phyloP scores from a whole-genome alignment of 2,888 invertebrate species.

The Ferdinandea cuprea region DNA sequence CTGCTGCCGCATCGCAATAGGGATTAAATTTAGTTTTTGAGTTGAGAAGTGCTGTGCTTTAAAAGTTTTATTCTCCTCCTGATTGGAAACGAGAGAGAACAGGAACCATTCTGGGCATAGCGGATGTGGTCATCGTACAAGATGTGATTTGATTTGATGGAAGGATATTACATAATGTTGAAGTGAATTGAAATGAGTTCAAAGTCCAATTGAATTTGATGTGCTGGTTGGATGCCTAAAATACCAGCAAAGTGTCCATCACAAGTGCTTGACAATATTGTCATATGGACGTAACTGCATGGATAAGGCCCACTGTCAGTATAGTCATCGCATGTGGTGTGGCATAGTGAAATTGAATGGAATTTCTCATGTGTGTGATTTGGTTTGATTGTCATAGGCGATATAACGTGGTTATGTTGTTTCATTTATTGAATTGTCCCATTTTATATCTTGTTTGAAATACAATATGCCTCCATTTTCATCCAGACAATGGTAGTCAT shows the following conservation, averaged over 20 bases:
- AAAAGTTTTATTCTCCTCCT: too few species aligned
- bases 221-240: neutral
- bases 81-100: slow-evolving; percentile 3
- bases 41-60: neutral
- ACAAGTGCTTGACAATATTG: neutral
- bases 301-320: slow-evolving; percentile 1
- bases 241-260: neutral
- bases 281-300: neutral
- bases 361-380: neutral
- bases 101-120: slow-evolving; percentile 6
- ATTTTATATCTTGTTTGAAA: neutral
- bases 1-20: slow-evolving; percentile 32
- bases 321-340: neutral
- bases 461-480: neutral
- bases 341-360: neutral
- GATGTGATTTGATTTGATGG: neutral
- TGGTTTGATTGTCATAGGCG: neutral
- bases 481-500: neutral
- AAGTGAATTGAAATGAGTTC: neutral
- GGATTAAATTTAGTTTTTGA: slow-evolving; percentile 42
- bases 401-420: neutral
- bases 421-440: neutral
- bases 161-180: slow-evolving; percentile 21
- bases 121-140: slow-evolving; percentile 21
- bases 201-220: slow-evolving; percentile 4